Evolutionary conservation across 1,140 invertebrate genomes (phyloP).

Genomic region (Sycophaga agraensis): DNA sequence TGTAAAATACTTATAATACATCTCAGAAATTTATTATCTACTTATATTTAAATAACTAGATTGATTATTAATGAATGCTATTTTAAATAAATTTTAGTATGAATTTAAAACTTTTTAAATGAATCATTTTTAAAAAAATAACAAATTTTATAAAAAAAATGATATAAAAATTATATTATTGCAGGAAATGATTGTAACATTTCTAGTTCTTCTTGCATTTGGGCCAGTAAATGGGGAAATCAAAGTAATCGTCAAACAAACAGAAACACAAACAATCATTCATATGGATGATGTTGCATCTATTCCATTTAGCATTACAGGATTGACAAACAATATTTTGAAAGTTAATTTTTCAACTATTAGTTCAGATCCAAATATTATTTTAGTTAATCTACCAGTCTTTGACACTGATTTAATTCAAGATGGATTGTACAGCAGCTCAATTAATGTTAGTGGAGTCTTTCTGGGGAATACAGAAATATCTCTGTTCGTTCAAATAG

Average conservation of each 20-base stretch:
- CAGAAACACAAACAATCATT: constrained; percentile 20
- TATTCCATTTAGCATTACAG: constrained; percentile 30
- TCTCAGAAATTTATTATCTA: too few species aligned
- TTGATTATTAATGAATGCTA: too few species aligned
- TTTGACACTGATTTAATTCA: constrained; percentile 19
- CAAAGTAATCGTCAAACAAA: constrained; percentile 5
- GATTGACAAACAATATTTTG: neutral
- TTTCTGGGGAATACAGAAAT: constrained; percentile 65
- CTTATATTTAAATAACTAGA: too few species aligned
- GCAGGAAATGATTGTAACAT: constrained; percentile 28
- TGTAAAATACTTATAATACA: too few species aligned
- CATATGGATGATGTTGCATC: constrained; percentile 30
- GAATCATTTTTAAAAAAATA: too few species aligned
- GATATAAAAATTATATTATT: too few species aligned
- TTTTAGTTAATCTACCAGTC: constrained; percentile 7
- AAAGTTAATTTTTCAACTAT: constrained; percentile 20
- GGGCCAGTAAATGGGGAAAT: neutral
- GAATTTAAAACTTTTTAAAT: too few species aligned
- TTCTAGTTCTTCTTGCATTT: constrained; percentile 14
- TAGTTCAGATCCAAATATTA: constrained; percentile 27
- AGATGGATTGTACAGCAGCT: constrained; percentile 42
- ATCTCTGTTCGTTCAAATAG: constrained; percentile 13
- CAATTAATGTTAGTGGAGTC: constrained; percentile 61
- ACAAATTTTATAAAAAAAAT: too few species aligned
- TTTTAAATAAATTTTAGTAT: too few species aligned